phyloP scores from a whole-genome alignment of 2,113 vertebrate genomes.

The Elaphurus davidianus region DNA sequence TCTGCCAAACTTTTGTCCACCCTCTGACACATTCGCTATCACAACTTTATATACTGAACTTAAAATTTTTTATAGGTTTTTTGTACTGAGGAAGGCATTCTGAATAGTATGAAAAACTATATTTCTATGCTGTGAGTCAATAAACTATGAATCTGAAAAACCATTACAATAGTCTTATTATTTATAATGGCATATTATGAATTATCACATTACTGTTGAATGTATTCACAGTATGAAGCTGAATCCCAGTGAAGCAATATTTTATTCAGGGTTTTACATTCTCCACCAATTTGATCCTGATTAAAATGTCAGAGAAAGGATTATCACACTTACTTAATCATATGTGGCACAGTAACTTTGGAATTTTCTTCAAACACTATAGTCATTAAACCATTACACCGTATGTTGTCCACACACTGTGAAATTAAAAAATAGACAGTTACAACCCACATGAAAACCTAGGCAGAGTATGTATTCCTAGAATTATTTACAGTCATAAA shows the following conservation, averaged over 20 bases:
- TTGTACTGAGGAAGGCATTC: background rate
- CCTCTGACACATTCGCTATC: background rate
- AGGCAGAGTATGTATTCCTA: background rate
- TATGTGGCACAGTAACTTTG: constrained; percentile 98
- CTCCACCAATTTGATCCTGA: background rate
- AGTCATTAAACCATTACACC: constrained; percentile 99
- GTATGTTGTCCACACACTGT: constrained; percentile 98
- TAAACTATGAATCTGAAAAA: background rate
- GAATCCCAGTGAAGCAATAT: background rate
- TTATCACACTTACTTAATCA: constrained; percentile 94
- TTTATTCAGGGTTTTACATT: background rate
- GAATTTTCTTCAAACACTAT: constrained; percentile 99
- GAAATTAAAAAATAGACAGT: constrained; percentile 68
- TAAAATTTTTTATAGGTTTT: background rate
- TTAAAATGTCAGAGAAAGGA: background rate
- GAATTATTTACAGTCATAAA: background rate
- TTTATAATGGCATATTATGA: background rate
- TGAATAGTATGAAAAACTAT: background rate
- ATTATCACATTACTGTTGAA: background rate
- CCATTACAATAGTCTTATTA: background rate
- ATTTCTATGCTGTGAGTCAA: background rate
- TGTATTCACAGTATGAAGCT: background rate
- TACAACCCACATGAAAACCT: background rate
- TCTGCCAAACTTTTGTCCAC: background rate
- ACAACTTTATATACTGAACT: background rate